Base-by-base conservation (phyloP, 2,888 invertebrate genomes). In the Drosophila demipolita region DNA sequence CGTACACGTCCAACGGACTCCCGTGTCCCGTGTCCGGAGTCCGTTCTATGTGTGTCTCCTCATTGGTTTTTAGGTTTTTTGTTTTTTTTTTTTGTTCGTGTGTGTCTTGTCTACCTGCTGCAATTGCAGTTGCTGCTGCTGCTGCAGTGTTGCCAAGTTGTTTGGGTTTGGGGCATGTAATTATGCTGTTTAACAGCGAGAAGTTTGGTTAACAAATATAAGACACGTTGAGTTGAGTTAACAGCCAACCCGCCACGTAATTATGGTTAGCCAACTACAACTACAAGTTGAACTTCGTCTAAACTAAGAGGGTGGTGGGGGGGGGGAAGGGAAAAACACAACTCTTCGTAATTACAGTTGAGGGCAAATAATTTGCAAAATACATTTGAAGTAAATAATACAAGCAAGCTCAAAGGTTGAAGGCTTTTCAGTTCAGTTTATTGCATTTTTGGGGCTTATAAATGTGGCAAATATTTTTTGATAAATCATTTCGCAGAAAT, bases 141-240 rank as follows among this genome's bases (percentile, higher is more conserved):
- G 54, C 75, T 70, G 67, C 61, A 54, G 23, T 33, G 54, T 50
- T 54, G 50, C 29, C 29, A 29, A 29, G 29, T 29, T 29, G 29
- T 29, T 66, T 60, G 57, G 69, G 66, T 78, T 52, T 73, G 62
- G 42, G 82, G 65, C 78, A 80, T 87, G 90, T 87, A 89, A 89
- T 87, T 89, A 88, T 89, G 83, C 81, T 89, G 84, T 82, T 86
- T 77, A 85, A 75, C 88, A 89, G 88, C 65, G 83, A 79, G 73
- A 82, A 81, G 66, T 89, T 86, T 74, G 87, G 82, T 85, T 81
- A 83, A 83, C 82, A 83, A 83, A 83, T 26, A 38, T 81, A 75
- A 73, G 68, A 82, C 72, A 79, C 80, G 65, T 73, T 78, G 76
- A 58, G 55, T 60, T 29, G 29, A 29, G 29, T 29, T 70, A 54